Evolutionary conservation across 1,140 invertebrate genomes (phyloP), one percentile per base, ranked within the genome.

Genomic region (Temnothorax nylanderi): DNA sequence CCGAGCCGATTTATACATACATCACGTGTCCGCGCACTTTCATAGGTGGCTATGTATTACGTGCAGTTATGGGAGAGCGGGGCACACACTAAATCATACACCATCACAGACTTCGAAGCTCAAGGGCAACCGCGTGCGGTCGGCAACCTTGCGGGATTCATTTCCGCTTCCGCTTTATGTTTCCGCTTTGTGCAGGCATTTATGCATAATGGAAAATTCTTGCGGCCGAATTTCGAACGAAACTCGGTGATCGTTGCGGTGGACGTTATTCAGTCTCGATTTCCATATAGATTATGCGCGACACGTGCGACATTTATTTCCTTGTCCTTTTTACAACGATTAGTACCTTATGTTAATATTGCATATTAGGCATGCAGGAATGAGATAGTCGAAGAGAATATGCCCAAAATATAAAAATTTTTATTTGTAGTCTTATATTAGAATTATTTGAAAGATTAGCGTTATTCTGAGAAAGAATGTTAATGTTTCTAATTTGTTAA

Each of bases 41-140:
- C 64, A 81, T 81, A 81, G 78, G 13, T 74, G 32, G 26, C 26
- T 47, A 62, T 60, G 56, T 82, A 60, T 74, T 82, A 60, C 37
- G 58, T 13, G 26, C 44, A 37, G 47, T 44, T 77, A 44, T 7
- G 16, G 21, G 21, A 62, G 56, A 64, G 10, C 1, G 13, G 10
- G 56, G 34, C 10, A n/a, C 21, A 60, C 81, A 21, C 47, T 56
- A n/a, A 21, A 37, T 47, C 18, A 77, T 41, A 26, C 6, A 51
- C 58, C 34, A 26, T 26, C 26, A 37, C 44, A n/a, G 44, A 64
- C 72, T 85, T 85, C 21, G 69, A 92, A 87, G 81, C 87, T 91
- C 88, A 88, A 88, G 85, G 86, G 85, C 88, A 87, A 93, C 93
- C 91, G 91, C 92, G 89, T 91, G 92, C 89, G 90, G 93, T 93